phyloP scores from a whole-genome alignment of 2,113 vertebrate genomes.

The Physeter macrocephalus region DNA sequence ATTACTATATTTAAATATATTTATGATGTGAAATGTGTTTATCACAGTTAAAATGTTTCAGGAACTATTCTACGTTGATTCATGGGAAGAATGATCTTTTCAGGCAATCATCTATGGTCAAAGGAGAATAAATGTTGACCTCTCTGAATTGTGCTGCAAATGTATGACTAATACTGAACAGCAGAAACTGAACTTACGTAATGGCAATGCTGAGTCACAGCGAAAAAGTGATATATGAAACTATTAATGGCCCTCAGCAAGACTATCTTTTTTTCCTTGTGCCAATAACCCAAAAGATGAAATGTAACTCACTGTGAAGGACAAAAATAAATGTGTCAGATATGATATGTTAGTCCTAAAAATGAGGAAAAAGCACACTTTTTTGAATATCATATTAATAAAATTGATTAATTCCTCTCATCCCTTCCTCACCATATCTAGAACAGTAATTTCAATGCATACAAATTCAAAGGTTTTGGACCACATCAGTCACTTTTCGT shows the following conservation, averaged over 20 bases:
- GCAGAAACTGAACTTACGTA: not conserved
- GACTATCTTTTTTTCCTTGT: slow-evolving; percentile 48
- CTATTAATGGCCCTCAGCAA: slow-evolving; percentile 23
- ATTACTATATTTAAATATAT: not conserved
- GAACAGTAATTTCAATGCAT: slow-evolving; percentile 38
- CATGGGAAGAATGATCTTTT: not conserved
- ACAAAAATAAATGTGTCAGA: slow-evolving; percentile 64
- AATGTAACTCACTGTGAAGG: slow-evolving; percentile 64
- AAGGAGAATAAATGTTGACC: not conserved
- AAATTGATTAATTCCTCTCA: slow-evolving; percentile 67
- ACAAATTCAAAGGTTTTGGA: slow-evolving; percentile 43
- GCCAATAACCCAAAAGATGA: slow-evolving; percentile 25
- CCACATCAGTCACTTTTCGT: slow-evolving; percentile 23
- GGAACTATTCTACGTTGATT: not conserved
- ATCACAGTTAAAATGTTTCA: not conserved
- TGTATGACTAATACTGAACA: slow-evolving; percentile 38
- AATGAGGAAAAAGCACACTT: not conserved
- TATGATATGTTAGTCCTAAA: slow-evolving; percentile 52
- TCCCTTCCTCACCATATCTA: not conserved
- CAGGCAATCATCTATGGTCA: not conserved
- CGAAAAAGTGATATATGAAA: slow-evolving; percentile 43
- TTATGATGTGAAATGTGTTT: not conserved
- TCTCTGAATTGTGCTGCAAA: slow-evolving; percentile 15
- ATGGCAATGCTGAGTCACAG: not conserved
- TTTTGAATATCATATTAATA: slow-evolving; percentile 68